These are phyloP conservation scores for Trinorchestia longiramus DNA, from an alignment of 1,140 invertebrate genomes.

Conservation along the genomic window DNA sequence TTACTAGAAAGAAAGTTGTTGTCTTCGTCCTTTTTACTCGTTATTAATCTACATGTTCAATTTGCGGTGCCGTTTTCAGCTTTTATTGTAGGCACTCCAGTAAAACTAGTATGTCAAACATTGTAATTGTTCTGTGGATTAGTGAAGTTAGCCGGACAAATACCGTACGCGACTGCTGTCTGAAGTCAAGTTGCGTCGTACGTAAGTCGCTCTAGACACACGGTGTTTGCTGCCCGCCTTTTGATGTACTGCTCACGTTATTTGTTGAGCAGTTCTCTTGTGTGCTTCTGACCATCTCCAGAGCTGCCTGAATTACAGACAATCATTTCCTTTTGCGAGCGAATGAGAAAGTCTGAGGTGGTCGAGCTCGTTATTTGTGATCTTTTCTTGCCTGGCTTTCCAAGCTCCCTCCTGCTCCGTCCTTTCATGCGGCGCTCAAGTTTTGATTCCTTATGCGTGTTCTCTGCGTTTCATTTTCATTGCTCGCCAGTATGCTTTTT, in stretches of 20 bases:
- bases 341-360: conserved; percentile 27
- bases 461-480: not conserved
- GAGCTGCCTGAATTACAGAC: not conserved
- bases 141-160: not conserved
- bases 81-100: not conserved
- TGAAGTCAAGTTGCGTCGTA: not conserved
- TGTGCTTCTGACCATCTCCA: not conserved
- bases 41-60: not conserved
- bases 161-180: not conserved
- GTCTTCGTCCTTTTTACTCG: not conserved
- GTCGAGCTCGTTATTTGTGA: not conserved
- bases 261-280: not conserved
- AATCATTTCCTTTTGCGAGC: conserved; percentile 7
- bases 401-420: not conserved
- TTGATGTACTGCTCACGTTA: not conserved
- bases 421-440: not conserved
- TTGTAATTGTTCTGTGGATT: not conserved
- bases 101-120: not conserved
- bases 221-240: conserved; percentile 3
- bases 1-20: not conserved
- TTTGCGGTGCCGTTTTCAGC: not conserved
- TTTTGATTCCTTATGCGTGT: not conserved
- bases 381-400: not conserved
- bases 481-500: not conserved
- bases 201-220: not conserved